These are phyloP conservation scores for Dendropsophus ebraccatus DNA, from an alignment of 2,113 vertebrate species.

Conservation along the genomic window DNA sequence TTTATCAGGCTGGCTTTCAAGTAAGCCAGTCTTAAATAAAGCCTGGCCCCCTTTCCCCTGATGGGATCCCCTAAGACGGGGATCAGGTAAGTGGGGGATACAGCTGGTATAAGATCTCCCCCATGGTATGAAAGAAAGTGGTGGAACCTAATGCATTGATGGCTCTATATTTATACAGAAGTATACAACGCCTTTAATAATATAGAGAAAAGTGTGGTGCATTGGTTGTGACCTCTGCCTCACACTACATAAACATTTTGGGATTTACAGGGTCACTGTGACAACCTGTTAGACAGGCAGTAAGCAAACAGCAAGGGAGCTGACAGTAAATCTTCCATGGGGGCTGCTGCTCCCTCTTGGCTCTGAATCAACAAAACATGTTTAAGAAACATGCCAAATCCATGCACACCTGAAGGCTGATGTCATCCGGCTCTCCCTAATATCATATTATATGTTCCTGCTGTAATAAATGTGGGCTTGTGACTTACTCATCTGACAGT, in stretches of 20 bases:
- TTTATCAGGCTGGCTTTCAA: too few species aligned
- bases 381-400: conserved; percentile 32
- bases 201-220: neutral
- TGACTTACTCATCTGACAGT: conserved; percentile 29
- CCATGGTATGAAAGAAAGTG: neutral
- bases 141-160: neutral
- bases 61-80: too few species aligned
- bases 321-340: conserved; percentile 39
- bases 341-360: conserved; percentile 51
- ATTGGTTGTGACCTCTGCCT: neutral
- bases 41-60: too few species aligned
- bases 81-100: too few species aligned
- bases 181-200: neutral
- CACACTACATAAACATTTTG: conserved; percentile 15
- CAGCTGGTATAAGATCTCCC: too few species aligned
- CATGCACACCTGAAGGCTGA: conserved; percentile 55
- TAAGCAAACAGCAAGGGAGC: conserved; percentile 34
- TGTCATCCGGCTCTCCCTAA: conserved; percentile 41
- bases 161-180: neutral
- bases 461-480: conserved; percentile 34
- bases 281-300: conserved; percentile 38
- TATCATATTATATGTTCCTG: neutral
- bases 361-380: conserved; percentile 50
- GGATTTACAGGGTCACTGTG: conserved; percentile 35
- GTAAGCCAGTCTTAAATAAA: too few species aligned